Evolutionary conservation across 2,888 invertebrate species (phyloP).

Genomic region (Coleophora flavipennella): DNA sequence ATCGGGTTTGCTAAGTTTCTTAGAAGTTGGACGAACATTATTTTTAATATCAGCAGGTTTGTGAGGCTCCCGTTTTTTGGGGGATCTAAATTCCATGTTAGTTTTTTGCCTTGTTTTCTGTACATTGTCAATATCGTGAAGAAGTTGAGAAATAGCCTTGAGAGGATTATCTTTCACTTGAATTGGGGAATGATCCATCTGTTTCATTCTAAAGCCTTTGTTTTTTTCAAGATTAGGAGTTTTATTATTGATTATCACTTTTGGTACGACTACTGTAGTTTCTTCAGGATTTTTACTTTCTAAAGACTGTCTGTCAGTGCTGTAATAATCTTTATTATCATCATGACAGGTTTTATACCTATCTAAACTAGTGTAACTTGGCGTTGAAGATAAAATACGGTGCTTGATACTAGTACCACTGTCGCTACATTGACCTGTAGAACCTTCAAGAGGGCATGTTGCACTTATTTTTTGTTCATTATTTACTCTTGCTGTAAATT

Average conservation of each 20-base stretch:
- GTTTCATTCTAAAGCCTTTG: conserved; percentile 28
- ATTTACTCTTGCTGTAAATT: conserved; percentile 7
- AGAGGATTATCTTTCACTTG: conserved; percentile 38
- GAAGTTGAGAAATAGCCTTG: conserved; percentile 53
- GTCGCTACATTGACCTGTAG: conserved; percentile 34
- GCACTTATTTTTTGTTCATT: conserved; percentile 12
- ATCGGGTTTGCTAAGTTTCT: too few species aligned
- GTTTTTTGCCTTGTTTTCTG: conserved; percentile 39
- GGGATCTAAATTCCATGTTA: conserved; percentile 23
- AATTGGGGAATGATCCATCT: conserved; percentile 18
- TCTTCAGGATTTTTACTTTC: conserved; percentile 15
- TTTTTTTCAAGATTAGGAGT: conserved; percentile 24
- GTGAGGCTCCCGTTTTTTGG: background rate
- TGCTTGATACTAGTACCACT: conserved; percentile 52
- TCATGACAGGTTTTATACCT: conserved; percentile 18
- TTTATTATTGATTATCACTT: conserved; percentile 48
- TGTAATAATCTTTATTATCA: too few species aligned
- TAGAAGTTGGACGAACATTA: too few species aligned
- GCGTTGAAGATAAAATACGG: conserved; percentile 33
- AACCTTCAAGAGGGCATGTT: conserved; percentile 17
- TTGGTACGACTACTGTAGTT: conserved; percentile 30
- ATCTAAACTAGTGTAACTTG: conserved; percentile 37
- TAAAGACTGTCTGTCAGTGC: too few species aligned
- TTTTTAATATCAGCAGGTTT: too few species aligned
- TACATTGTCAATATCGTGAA: conserved; percentile 50